Conservation (phyloP, 2,113 vertebrate species). For the Osmerus eperlanus region DNA sequence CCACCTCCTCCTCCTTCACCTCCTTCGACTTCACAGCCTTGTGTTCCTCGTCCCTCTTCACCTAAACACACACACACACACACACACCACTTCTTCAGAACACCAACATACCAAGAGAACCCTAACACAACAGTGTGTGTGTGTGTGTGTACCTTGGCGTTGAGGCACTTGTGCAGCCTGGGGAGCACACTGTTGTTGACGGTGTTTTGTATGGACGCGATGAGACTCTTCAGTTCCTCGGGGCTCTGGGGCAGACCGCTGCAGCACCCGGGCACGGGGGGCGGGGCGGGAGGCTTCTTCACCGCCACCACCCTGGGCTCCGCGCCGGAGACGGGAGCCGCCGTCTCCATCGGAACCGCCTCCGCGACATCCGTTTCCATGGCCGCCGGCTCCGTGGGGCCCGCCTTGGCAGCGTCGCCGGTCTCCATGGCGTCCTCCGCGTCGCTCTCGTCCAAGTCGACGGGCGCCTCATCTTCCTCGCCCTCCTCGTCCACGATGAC, state of each 20-base stretch:
- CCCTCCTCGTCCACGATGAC: slow-evolving; percentile 47
- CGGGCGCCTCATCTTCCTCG: slow-evolving; percentile 59
- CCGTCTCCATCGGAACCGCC: slow-evolving; percentile 4
- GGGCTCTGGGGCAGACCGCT: slow-evolving; percentile 80
- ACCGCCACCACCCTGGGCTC: background rate
- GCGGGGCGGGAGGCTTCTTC: background rate
- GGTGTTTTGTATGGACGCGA: slow-evolving; percentile 79
- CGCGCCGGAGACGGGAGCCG: slow-evolving; percentile 16
- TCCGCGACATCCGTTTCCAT: slow-evolving; percentile 62
- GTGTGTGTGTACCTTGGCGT: slow-evolving; percentile 78
- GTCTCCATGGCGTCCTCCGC: slow-evolving; percentile 57
- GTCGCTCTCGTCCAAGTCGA: slow-evolving; percentile 73
- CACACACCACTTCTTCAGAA: background rate
- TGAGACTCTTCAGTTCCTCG: slow-evolving; percentile 79
- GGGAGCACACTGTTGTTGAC: slow-evolving; percentile 83
- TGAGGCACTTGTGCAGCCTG: slow-evolving; percentile 87
- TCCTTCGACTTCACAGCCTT: slow-evolving; percentile 86
- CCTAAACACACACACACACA: slow-evolving; percentile 66
- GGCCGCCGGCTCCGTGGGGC: slow-evolving; percentile 41
- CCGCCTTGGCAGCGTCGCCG: slow-evolving; percentile 35
- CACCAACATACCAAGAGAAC: background rate
- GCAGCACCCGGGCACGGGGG: slow-evolving; percentile 14
- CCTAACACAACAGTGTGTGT: background rate
- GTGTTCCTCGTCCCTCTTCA: slow-evolving; percentile 91
- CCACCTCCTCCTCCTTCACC: slow-evolving; percentile 92